Evolutionary conservation across 2,797 vertebrate species (phyloP), one percentile per base, ranked within the genome.

Genomic region (Pygocentrus nattereri): DNA sequence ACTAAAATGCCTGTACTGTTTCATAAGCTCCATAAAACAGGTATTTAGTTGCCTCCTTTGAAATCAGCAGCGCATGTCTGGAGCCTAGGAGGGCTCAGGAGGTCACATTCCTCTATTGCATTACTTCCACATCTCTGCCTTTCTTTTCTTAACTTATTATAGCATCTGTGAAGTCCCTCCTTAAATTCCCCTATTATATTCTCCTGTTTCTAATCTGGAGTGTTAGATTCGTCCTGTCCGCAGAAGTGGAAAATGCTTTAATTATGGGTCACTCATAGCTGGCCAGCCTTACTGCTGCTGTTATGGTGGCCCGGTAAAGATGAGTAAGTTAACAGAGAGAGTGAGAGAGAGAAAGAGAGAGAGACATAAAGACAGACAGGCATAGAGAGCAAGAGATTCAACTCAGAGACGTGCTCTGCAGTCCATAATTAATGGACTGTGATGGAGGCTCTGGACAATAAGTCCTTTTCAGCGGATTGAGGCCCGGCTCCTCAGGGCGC

Each of bases 341-440:
- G 23, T 54, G 47, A 19, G 56, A 49, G 67, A 27, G 38, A 59
- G 64, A 56, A 49, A 65, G 52, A 74, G 34, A 62, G 80, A 71
- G 27, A 62, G 27, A 21, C 5, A 21, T 2, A 62, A 1, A 62
- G 59, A 23, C 54, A n/a, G 21, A n/a, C 8, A 58, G 2, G n/a
- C 1, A 59, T 10, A 56, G 52, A 56, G 1, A 5, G n/a, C 11
- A 49, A 61, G 71, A 79, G 88, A 87, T 90, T 84, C 87, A 87
- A 90, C 89, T 92, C 83, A 85, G 90, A 91, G 89, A 94, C 88
- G 90, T 95, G 95, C 93, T 96, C 95, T 90, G 85, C 92, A 87
- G 95, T 95, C 96, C 96, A 97, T 97, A 97, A 98, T 97, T 96
- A 97, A 98, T 97, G 93, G 93, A 94, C 94, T 94, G 95, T 96